A percentile compares a stretch with the other conserved stretches of the same genome.
phyloP scores from a whole-genome alignment of 2,888 invertebrate species.

The Morpho helenor region DNA sequence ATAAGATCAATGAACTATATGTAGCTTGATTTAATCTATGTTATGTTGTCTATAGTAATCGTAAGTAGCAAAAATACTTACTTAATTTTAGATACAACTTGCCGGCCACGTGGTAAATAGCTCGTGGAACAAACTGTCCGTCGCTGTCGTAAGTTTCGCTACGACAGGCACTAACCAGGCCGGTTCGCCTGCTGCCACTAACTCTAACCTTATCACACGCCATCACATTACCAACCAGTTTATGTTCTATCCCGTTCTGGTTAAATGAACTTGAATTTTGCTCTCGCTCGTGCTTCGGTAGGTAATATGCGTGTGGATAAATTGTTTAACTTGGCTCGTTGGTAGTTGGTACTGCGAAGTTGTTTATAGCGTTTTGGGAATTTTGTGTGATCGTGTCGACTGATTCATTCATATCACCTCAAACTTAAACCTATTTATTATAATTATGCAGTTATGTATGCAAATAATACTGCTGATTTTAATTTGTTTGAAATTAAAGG shows the following conservation, averaged over 20 bases:
- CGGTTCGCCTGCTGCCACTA: constrained; percentile 23
- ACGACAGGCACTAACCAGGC: constrained; percentile 54
- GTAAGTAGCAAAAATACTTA: constrained; percentile 40
- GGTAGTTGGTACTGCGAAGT: constrained; percentile 29
- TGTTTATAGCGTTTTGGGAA: neutral
- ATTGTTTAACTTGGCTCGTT: constrained; percentile 2
- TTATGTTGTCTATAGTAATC: neutral
- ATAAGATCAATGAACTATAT: neutral
- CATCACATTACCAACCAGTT: constrained; percentile 27
- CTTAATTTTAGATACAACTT: constrained; percentile 48
- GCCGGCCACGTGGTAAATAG: constrained; percentile 64
- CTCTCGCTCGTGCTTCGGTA: constrained; percentile 19
- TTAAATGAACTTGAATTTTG: constrained; percentile 8
- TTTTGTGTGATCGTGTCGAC: too few relatives aligned
- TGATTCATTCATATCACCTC: too few relatives aligned
- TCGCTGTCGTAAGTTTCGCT: constrained; percentile 58
- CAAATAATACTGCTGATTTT: too few relatives aligned
- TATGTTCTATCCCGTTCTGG: constrained; percentile 19
- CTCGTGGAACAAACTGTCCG: constrained; percentile 43
- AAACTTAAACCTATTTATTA: too few relatives aligned
- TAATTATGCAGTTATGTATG: too few relatives aligned
- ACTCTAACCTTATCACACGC: constrained; percentile 33
- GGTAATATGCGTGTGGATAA: constrained; percentile 1
- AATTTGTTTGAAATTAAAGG: too few relatives aligned
- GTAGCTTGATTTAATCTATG: neutral